These are phyloP conservation scores for Leptinotarsa juncta DNA, from an alignment of 2,888 invertebrate genomes.

Conservation along the genomic window DNA sequence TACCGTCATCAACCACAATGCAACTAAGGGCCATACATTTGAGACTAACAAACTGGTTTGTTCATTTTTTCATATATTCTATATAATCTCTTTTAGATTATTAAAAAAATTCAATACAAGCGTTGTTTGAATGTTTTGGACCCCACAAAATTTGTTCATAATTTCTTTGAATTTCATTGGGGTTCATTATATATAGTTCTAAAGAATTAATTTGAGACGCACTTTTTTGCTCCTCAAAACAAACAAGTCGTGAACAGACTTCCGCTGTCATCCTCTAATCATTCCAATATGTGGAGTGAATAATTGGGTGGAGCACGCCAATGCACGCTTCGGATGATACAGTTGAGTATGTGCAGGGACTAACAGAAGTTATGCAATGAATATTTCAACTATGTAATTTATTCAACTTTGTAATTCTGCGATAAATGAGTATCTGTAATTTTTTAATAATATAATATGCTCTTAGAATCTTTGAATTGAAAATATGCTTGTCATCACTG, in stretches of 20 bases:
- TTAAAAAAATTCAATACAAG: no score
- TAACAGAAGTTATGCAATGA: slow-evolving; percentile 13
- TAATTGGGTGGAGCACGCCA: slow-evolving; percentile 33
- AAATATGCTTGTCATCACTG: no score
- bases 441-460: no score
- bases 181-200: neutral
- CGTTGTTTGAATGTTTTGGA: neutral
- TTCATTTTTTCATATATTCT: no score
- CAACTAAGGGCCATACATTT: no score
- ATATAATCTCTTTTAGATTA: no score
- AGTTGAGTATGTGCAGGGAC: slow-evolving; percentile 16
- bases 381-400: neutral
- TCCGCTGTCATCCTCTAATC: slow-evolving; percentile 32
- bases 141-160: neutral
- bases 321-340: slow-evolving; percentile 30
- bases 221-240: neutral
- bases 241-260: slow-evolving; percentile 20
- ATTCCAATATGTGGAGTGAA: slow-evolving; percentile 36
- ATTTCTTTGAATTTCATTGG: neutral
- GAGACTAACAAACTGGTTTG: no score
- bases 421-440: no score
- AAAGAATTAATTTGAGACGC: neutral
- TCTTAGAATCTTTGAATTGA: no score
- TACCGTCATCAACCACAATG: no score
- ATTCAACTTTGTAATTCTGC: neutral